Conservation (phyloP, 1,140 invertebrate genomes). For the Zaprionus inermis region DNA sequence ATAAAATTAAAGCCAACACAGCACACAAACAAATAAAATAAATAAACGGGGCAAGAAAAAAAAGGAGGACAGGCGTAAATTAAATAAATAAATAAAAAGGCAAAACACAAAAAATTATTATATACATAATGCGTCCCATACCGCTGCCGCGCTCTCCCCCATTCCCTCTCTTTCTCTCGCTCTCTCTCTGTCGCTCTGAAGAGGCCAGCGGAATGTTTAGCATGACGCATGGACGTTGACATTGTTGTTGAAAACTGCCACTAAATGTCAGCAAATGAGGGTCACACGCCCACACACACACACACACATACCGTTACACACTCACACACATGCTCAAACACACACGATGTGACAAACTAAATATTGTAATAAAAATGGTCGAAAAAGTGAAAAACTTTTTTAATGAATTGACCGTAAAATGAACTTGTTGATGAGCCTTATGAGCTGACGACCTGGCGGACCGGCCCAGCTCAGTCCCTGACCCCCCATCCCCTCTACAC, state of each 20-base stretch:
- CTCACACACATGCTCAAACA: constrained; percentile 19
- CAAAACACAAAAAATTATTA: constrained; percentile 38
- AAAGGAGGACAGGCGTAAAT: constrained; percentile 46
- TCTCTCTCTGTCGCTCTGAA: neutral
- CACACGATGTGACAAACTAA: constrained; percentile 51
- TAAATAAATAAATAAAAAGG: constrained; percentile 53
- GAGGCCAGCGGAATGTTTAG: constrained; percentile 51
- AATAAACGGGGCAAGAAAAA: constrained; percentile 21
- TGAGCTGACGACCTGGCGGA: constrained; percentile 57
- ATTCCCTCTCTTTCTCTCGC: neutral
- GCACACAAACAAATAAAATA: constrained; percentile 35
- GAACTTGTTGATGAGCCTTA: constrained; percentile 83
- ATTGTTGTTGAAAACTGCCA: constrained; percentile 62
- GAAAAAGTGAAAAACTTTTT: constrained; percentile 68
- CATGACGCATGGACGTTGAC: constrained; percentile 58
- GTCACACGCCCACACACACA: constrained; percentile 55
- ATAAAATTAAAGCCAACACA: constrained; percentile 56
- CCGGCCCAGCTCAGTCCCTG: constrained; percentile 18
- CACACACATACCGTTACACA: constrained; percentile 3
- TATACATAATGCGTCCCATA: neutral
- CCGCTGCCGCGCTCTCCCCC: neutral
- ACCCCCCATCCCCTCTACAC: neutral
- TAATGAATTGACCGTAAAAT: constrained; percentile 84
- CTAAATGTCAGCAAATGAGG: constrained; percentile 81
- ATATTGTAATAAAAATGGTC: constrained; percentile 57